Conservation (phyloP, 2,113 vertebrate species). For the Pteronura brasiliensis region DNA sequence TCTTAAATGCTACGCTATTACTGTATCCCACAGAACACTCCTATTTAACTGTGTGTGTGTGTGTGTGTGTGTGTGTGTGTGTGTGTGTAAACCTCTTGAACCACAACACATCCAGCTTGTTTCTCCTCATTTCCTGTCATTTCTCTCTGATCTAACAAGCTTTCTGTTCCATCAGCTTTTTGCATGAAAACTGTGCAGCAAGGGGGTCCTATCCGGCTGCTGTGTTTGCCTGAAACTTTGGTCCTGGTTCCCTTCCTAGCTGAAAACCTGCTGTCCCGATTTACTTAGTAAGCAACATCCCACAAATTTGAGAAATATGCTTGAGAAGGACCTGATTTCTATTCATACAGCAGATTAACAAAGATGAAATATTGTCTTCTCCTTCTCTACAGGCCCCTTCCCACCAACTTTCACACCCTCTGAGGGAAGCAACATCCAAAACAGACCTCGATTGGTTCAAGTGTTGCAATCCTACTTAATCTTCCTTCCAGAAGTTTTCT, state of each 20-base stretch:
- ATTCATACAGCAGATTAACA: background rate
- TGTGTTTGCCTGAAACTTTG: background rate
- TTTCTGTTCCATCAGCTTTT: background rate
- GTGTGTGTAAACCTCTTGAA: background rate
- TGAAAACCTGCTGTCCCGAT: background rate
- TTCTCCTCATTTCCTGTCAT: background rate
- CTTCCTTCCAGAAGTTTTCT: background rate
- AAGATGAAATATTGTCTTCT: background rate
- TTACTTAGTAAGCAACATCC: background rate
- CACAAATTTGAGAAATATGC: background rate
- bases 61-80: background rate
- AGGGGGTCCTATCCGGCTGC: background rate
- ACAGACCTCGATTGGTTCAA: background rate
- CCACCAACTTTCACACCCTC: background rate
- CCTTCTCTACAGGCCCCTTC: background rate
- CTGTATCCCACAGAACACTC: background rate
- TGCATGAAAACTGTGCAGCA: background rate
- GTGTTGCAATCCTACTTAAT: background rate
- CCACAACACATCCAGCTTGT: background rate
- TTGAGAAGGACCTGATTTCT: background rate
- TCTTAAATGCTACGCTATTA: background rate
- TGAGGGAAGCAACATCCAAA: conserved; percentile 28
- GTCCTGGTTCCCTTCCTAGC: background rate
- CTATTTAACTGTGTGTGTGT: background rate
- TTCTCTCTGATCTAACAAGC: background rate